Percentiles rank a stretch among this genome's conserved stretches.
These are phyloP conservation scores for Sinelater perroti DNA, from an alignment of 2,888 invertebrate genomes.

Conservation along the genomic window DNA sequence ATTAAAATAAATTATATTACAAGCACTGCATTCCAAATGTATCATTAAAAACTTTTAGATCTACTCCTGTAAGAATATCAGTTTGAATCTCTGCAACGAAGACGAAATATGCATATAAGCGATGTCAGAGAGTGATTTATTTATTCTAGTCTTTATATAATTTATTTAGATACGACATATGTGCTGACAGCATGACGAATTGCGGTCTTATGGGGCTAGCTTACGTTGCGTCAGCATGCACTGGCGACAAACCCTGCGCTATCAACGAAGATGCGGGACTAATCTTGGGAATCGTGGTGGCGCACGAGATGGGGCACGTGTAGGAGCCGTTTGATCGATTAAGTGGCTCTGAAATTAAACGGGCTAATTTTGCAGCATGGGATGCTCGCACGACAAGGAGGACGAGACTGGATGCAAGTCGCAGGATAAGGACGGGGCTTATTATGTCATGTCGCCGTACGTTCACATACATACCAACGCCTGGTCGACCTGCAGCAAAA, in stretches of 20 bases:
- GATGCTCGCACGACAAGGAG: slow-evolving; percentile 60
- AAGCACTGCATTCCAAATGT: no score
- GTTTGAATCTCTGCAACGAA: not conserved
- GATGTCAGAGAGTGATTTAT: slow-evolving; percentile 3
- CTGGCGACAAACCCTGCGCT: slow-evolving; percentile 68
- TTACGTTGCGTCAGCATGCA: slow-evolving; percentile 73
- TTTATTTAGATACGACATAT: slow-evolving; percentile 63
- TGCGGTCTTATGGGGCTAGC: slow-evolving; percentile 72
- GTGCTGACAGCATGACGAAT: slow-evolving; percentile 60
- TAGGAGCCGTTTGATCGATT: slow-evolving; percentile 57
- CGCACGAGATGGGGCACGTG: slow-evolving; percentile 77
- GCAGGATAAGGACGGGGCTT: slow-evolving; percentile 62
- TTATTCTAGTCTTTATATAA: slow-evolving; percentile 8
- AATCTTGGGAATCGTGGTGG: slow-evolving; percentile 69
- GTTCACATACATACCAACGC: slow-evolving; percentile 63
- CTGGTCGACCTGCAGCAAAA: slow-evolving; percentile 69
- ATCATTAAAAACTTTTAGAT: not conserved
- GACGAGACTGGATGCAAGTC: slow-evolving; percentile 58
- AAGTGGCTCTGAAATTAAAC: slow-evolving; percentile 28
- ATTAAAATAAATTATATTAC: no score
- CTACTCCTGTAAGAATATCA: not conserved
- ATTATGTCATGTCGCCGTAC: slow-evolving; percentile 69
- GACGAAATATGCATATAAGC: slow-evolving; percentile 1
- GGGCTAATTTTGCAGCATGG: slow-evolving; percentile 53
- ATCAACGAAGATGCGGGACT: slow-evolving; percentile 76